phyloP scores from a whole-genome alignment of 2,888 invertebrate genomes.

The Halocaridina rubra region DNA sequence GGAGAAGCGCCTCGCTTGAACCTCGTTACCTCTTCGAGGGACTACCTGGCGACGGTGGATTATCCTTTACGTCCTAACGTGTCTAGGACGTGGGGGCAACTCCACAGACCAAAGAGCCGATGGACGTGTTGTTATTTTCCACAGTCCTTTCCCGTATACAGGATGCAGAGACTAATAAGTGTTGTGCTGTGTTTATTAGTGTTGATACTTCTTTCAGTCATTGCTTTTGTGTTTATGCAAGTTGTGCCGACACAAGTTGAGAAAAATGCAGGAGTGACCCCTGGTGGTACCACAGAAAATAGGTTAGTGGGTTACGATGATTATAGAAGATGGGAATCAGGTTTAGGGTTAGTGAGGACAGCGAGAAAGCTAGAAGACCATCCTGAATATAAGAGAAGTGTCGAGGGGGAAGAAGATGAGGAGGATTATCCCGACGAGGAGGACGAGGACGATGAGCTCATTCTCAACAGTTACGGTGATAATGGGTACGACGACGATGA shows the following conservation, averaged over 20 bases:
- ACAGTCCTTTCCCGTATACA: conserved; percentile 40
- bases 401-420: conserved; percentile 4
- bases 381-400: conserved; percentile 21
- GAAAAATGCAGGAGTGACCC: not conserved
- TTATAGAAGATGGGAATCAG: not conserved
- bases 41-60: conserved; percentile 15
- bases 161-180: conserved; percentile 34
- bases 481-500: conserved; percentile 2
- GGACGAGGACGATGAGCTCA: conserved; percentile 20
- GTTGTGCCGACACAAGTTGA: not conserved
- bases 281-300: not conserved
- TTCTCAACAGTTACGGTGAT: not conserved
- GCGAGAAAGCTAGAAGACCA: conserved; percentile 27
- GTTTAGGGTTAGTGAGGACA: not conserved
- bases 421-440: conserved; percentile 20
- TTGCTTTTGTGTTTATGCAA: conserved; percentile 33
- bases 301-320: not conserved
- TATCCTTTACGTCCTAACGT: conserved; percentile 19
- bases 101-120: not conserved
- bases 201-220: conserved; percentile 18
- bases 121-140: conserved; percentile 35
- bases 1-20: conserved; percentile 5
- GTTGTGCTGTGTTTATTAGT: conserved; percentile 29
- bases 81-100: conserved; percentile 10
- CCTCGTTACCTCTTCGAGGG: not conserved